Evolutionary conservation across 2,888 invertebrate genomes (phyloP).

Genomic region (Arge pagana): DNA sequence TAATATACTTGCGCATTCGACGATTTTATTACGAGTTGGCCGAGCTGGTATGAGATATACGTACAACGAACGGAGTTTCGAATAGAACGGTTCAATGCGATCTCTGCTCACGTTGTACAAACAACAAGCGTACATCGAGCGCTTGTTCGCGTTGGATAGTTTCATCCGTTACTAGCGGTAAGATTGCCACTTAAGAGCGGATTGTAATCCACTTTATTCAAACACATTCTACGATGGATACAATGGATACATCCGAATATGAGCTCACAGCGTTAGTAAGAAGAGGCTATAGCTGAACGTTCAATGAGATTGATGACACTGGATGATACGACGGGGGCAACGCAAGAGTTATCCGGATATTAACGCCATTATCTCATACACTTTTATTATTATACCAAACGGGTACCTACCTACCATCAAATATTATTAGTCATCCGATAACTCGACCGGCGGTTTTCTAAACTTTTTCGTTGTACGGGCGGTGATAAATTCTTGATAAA

Average conservation of each 20-base stretch:
- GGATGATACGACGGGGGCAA: constrained; percentile 16
- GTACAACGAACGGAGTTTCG: too few relatives aligned
- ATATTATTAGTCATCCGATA: constrained; percentile 13
- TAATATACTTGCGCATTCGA: too few relatives aligned
- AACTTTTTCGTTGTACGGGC: constrained; percentile 12
- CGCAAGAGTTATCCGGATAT: constrained; percentile 42
- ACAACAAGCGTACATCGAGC: too few relatives aligned
- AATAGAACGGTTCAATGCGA: too few relatives aligned
- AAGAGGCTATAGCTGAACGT: constrained; percentile 20
- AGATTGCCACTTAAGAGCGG: constrained; percentile 5
- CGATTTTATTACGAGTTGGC: too few relatives aligned
- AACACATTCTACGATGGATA: not conserved
- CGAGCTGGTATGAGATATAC: too few relatives aligned
- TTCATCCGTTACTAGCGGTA: constrained; percentile 5
- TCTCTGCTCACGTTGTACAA: too few relatives aligned
- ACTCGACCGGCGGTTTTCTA: constrained; percentile 6
- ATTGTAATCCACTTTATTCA: constrained; percentile 3
- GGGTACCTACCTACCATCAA: constrained; percentile 30
- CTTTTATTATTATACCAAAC: constrained; percentile 47
- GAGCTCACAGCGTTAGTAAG: not conserved
- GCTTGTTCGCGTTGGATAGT: not conserved
- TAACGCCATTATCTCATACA: constrained; percentile 50
- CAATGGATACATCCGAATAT: not conserved
- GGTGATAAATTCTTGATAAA: not conserved
- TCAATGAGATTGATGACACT: constrained; percentile 34